A percentile compares a stretch with the other conserved stretches of the same genome.
Evolutionary conservation across 2,888 invertebrate species (phyloP).

Genomic region (Uloborus plumipes): DNA sequence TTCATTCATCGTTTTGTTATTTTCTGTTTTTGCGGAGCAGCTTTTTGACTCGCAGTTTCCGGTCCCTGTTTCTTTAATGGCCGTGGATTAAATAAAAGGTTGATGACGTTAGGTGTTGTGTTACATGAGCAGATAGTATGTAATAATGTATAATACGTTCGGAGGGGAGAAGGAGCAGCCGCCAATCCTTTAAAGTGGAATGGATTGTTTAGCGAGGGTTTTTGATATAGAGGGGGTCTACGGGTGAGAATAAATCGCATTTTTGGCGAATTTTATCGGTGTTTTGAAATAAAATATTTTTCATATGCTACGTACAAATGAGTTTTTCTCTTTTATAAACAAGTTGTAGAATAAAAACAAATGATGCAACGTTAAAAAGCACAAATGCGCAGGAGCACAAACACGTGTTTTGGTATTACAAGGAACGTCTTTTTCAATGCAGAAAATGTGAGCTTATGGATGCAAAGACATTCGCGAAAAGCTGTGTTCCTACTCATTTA

Average conservation of each 20-base stretch:
- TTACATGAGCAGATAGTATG: slow-evolving; percentile 37
- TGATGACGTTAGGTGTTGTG: slow-evolving; percentile 52
- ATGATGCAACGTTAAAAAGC: no score
- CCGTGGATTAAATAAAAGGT: slow-evolving; percentile 58
- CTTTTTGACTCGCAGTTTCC: slow-evolving; percentile 28
- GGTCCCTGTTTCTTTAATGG: slow-evolving; percentile 46
- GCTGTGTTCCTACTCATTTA: no score
- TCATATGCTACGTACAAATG: no score
- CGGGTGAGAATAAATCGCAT: background rate
- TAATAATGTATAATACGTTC: slow-evolving; percentile 46
- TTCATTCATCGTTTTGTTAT: slow-evolving; percentile 24
- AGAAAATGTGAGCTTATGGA: no score
- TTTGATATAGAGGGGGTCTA: background rate
- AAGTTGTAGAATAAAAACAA: no score
- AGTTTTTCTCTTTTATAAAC: no score
- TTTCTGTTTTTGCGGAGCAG: slow-evolving; percentile 35
- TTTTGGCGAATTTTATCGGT: slow-evolving; percentile 1
- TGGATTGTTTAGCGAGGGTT: slow-evolving; percentile 44
- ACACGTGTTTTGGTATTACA: no score
- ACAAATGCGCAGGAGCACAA: no score
- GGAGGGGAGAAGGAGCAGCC: background rate
- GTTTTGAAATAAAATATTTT: no score
- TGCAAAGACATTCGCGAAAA: no score
- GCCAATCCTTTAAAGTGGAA: slow-evolving; percentile 48
- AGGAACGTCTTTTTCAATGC: no score